Base-by-base conservation (phyloP, 2,113 vertebrate species). In the Cyphomyrus discorhynchus region DNA sequence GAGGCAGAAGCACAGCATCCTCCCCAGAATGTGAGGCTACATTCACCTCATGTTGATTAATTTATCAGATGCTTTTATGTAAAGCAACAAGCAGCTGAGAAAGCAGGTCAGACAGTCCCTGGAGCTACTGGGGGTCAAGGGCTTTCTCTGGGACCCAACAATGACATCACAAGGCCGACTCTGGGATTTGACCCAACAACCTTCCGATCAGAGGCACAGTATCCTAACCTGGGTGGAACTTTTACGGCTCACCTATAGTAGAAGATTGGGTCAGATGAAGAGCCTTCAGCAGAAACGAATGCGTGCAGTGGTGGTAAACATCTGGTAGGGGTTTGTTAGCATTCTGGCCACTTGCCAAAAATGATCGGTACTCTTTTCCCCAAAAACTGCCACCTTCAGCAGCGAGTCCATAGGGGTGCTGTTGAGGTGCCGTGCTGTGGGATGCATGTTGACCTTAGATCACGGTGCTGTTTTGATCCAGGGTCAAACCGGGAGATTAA, bases 311-410 rank as follows among this genome's bases (percentile, higher is more conserved):
- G 31, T 74, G 77, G 17, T 17, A 58, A 45, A 84, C 88, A 89
- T 53, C 74, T 89, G 70, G 11, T 17, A 53, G 1, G 31, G 21
- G 35, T 56, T 87, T 74, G 1, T 47, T 74, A 21, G 42, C 3
- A 35, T 53, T 31, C 58, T 85, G 31, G 47, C 77, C 56, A 89
- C 45, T 87, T 46, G 56, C 62, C n/a, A 47, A 45, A 21, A 84
- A 46, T 42, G 80, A 21, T 89, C 91, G 77, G 90, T 90, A 88
- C 45, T 82, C 83, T 89, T 91, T 89, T 58, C 49, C 46, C 88
- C 21, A 74, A 89, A 47, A 50, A 90, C 19, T 49, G 9, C 56
- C 46, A 90, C 27, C 49, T 10, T 83, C 47, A 0, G 4, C 0
- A 62, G 58, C 24, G 2, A 66, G 58, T 66, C 58, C 9, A 10